Evolutionary conservation across 2,888 invertebrate genomes (phyloP).

Genomic region (Parnassius smintheus): DNA sequence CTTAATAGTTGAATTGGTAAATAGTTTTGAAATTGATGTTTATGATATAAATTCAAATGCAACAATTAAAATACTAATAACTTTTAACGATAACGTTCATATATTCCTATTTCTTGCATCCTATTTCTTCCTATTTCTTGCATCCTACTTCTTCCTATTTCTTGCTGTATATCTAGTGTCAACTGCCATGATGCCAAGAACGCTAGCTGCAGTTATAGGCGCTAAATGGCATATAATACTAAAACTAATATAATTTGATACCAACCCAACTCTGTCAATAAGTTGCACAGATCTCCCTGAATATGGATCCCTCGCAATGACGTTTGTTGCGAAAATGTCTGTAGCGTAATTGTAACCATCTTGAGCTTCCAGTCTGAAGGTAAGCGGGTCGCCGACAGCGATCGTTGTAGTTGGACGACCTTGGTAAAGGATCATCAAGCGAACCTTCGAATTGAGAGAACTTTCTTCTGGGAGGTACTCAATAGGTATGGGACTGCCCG

Average conservation of each 20-base stretch:
- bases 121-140: too few species aligned
- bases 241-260: constrained; percentile 21
- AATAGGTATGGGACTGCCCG: constrained; percentile 95
- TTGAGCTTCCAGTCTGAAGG: constrained; percentile 93
- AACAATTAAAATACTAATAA: too few species aligned
- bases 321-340: constrained; percentile 96
- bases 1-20: too few species aligned
- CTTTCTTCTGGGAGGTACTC: constrained; percentile 96
- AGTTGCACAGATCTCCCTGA: constrained; percentile 94
- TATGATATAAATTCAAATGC: too few species aligned
- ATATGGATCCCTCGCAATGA: constrained; percentile 95
- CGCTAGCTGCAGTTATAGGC: too few species aligned
- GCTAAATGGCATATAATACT: too few species aligned
- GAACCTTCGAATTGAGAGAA: constrained; percentile 92
- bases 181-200: too few species aligned
- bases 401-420: constrained; percentile 95
- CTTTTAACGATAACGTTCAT: too few species aligned
- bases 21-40: too few species aligned
- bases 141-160: too few species aligned
- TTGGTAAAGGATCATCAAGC: constrained; percentile 92
- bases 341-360: constrained; percentile 93
- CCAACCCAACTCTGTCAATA: constrained; percentile 93
- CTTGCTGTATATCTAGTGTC: too few species aligned
- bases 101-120: too few species aligned
- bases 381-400: constrained; percentile 94